Evolutionary conservation across 2,888 invertebrate species (phyloP).

Genomic region (Orchesellides sinensis): DNA sequence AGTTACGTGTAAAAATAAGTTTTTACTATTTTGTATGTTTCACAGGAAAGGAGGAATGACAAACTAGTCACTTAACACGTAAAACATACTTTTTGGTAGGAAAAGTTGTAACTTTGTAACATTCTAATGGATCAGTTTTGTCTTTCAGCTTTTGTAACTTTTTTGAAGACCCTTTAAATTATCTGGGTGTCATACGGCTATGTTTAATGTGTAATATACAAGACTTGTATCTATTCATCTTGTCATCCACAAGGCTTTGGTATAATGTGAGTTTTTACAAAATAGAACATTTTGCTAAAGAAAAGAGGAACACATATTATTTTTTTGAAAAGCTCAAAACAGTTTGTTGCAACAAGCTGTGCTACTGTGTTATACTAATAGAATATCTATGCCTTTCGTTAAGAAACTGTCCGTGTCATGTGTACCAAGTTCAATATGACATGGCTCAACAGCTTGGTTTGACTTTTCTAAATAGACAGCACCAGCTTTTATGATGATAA

Average conservation of each 20-base stretch:
- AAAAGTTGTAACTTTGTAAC: constrained; percentile 30
- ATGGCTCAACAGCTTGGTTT: constrained; percentile 9
- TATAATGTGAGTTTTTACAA: constrained; percentile 1
- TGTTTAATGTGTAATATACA: constrained; percentile 6
- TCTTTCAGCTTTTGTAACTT: constrained; percentile 18
- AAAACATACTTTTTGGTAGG: constrained; percentile 4
- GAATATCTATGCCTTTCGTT: not conserved
- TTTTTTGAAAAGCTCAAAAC: constrained; percentile 3
- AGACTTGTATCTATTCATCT: constrained; percentile 39
- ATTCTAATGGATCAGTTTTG: constrained; percentile 34
- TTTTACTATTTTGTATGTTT: not conserved
- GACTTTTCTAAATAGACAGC: constrained; percentile 9
- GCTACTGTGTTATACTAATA: not conserved
- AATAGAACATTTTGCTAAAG: not conserved
- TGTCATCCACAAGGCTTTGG: not conserved
- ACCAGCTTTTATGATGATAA: not conserved
- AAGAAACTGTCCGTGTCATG: too few relatives aligned
- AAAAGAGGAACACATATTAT: not conserved
- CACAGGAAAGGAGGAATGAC: constrained; percentile 13
- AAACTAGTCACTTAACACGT: constrained; percentile 20
- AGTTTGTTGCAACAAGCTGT: not conserved
- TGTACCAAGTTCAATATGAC: too few relatives aligned
- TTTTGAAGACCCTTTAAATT: constrained; percentile 38
- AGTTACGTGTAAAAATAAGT: not conserved
- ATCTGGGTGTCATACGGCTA: constrained; percentile 32